Conservation (phyloP, 2,797 vertebrate species). For the Cryptoprocta ferox region DNA sequence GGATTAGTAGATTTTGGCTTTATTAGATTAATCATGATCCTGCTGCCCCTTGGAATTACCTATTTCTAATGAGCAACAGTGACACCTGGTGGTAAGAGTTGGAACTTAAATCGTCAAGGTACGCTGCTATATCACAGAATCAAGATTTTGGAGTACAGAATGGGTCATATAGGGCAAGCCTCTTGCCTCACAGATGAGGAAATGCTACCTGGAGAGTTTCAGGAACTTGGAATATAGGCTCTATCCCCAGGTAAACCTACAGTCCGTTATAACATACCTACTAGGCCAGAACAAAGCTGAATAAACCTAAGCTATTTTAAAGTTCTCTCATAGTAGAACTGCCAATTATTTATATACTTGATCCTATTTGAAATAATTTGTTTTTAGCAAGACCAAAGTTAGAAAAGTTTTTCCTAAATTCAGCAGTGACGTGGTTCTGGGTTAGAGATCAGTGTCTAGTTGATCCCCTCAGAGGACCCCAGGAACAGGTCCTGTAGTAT, state of each 20-base stretch:
- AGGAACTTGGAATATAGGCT: neutral
- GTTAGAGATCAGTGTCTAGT: neutral
- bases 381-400: neutral
- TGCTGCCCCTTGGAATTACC: neutral
- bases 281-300: neutral
- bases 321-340: neutral
- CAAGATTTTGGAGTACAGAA: neutral
- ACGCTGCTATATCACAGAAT: neutral
- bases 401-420: neutral
- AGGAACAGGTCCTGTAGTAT: neutral
- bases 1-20: neutral
- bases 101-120: neutral
- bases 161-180: neutral
- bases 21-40: neutral
- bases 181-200: neutral
- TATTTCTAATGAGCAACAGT: neutral
- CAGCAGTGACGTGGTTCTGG: neutral
- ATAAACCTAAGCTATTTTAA: neutral
- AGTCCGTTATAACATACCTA: neutral
- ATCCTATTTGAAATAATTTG: neutral
- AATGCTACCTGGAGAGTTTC: neutral
- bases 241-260: neutral
- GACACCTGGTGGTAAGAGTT: conserved; percentile 57
- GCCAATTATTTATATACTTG: neutral
- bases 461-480: neutral